Evolutionary conservation across 2,797 vertebrate species (phyloP), one percentile per base, ranked within the genome.

Genomic region (Falco naumanni): DNA sequence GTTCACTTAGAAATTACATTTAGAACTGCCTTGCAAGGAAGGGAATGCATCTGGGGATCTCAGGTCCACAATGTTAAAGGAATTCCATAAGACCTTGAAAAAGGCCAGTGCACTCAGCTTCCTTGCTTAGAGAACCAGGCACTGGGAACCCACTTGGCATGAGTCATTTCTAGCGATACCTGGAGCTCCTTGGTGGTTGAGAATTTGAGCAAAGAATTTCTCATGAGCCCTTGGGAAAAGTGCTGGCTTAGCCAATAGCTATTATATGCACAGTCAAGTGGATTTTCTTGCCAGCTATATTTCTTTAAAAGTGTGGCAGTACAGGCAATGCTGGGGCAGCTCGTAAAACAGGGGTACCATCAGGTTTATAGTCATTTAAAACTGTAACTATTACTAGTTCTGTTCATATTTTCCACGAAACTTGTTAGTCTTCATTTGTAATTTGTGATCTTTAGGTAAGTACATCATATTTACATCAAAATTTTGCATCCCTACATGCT

Each of bases 281-380:
- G 95, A 37, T 80, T 70, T 99, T 90, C 97, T 99, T 85, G 97
- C 99, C 84, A 99, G 98, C 92, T 98, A 93, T 28, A 96, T 98
- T 94, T 98, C 94, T 99, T 99, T 96, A 98, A 97, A 98, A 98
- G 98, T 98, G 89, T 53, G 48, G 41, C 56, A 84, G 22, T 21
- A 43, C 29, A 60, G 50, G 39, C 54, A 79, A 34, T 16, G 14
- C 34, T 43, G 22, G 24, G 20, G 17, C 47, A 85, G 31, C 47
- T 65, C 65, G 26, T 43, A 70, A 39, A 47, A 59, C 72, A 83
- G 59, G 17, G 7, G 2, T 5, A 53, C 16, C n/a, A 48, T 41
- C 13, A 72, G 4, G 11, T 9, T 85, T 83, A 83, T 43, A 78
- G 34, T 64, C 25, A 43, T 90, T 69, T 83, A 80, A 74, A 68